phyloP scores from a whole-genome alignment of 2,888 invertebrate species.

The Muscina levida region DNA sequence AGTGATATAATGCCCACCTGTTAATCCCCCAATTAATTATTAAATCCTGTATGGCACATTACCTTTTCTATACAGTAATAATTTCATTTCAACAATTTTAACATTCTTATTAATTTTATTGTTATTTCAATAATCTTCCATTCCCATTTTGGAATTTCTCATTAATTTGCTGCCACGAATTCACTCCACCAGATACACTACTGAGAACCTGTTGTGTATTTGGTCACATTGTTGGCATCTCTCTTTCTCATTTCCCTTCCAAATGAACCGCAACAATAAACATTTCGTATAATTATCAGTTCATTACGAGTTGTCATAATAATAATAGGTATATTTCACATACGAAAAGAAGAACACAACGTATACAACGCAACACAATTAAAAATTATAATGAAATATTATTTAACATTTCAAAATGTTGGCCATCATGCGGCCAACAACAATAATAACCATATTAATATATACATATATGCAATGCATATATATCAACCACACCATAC shows the following conservation, averaged over 20 bases:
- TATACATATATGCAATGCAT: background rate
- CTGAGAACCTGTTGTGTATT: too few relatives aligned
- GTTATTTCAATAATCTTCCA: too few relatives aligned
- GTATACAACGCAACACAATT: background rate
- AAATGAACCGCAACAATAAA: constrained; percentile 27
- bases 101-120: too few relatives aligned
- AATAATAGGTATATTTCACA: constrained; percentile 8
- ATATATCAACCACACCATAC: background rate
- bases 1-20: too few relatives aligned
- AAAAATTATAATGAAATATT: constrained; percentile 27
- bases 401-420: constrained; percentile 27
- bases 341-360: background rate
- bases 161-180: too few relatives aligned
- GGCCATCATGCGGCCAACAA: too few relatives aligned
- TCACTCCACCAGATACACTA: background rate
- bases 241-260: background rate
- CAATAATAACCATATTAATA: background rate
- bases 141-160: too few relatives aligned
- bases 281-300: constrained; percentile 49
- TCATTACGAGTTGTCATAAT: constrained; percentile 54
- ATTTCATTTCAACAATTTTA: too few relatives aligned
- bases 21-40: too few relatives aligned
- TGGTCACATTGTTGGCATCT: too few relatives aligned
- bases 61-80: too few relatives aligned
- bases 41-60: too few relatives aligned